Percentiles rank a stretch among this genome's conserved stretches.
Conservation (phyloP, 2,797 vertebrate genomes). For the Chromobotia macracanthus region DNA sequence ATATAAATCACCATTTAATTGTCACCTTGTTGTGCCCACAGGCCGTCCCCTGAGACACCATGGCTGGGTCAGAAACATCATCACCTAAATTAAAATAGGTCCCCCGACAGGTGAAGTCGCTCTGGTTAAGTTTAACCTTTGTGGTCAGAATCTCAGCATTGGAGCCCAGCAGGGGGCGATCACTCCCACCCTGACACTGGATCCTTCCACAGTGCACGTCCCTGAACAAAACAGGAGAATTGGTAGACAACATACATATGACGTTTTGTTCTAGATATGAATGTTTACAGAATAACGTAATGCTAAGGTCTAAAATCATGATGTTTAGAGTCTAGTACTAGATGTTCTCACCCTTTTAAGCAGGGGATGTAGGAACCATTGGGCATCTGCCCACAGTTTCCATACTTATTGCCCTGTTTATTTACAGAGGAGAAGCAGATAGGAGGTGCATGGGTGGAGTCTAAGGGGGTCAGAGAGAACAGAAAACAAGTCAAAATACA, state of each 20-base stretch:
- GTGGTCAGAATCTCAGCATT: conserved; percentile 78
- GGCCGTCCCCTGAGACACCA: conserved; percentile 81
- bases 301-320: not conserved
- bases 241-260: no score
- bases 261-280: no score
- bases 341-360: conserved; percentile 68
- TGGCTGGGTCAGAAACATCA: conserved; percentile 83
- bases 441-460: conserved; percentile 74
- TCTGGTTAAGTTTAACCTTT: conserved; percentile 72
- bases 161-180: conserved; percentile 73
- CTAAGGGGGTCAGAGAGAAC: conserved; percentile 61
- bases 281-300: no score
- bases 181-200: conserved; percentile 81
- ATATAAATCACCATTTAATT: not conserved
- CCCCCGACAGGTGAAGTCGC: conserved; percentile 74
- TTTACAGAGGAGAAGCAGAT: conserved; percentile 86
- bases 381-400: conserved; percentile 84
- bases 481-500: not conserved
- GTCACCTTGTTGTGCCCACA: conserved; percentile 82
- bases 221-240: conserved; percentile 65
- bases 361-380: conserved; percentile 83
- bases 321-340: not conserved
- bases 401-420: conserved; percentile 81
- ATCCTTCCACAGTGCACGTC: conserved; percentile 85
- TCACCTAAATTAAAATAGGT: conserved; percentile 80